Conservation (phyloP, 2,888 invertebrate species). For the Drosophila falleni region DNA sequence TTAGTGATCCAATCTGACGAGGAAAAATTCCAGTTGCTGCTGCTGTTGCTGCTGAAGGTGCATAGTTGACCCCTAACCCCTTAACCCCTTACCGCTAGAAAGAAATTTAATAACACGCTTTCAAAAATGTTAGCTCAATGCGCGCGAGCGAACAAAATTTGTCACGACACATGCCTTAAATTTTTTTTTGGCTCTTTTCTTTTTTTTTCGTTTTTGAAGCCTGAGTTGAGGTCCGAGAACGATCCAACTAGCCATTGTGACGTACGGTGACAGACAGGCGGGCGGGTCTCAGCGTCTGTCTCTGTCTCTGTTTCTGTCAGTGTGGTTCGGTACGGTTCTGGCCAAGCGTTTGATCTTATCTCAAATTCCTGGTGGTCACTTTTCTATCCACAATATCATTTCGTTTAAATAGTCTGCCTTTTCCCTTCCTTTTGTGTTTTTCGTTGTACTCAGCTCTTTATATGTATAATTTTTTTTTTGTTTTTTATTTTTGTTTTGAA, state of each 20-base stretch:
- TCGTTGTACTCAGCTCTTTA: constrained; percentile 21
- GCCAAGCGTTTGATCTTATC: constrained; percentile 80
- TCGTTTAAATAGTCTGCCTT: constrained; percentile 79
- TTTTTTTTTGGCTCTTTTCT: constrained; percentile 40
- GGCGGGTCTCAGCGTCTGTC: constrained; percentile 36
- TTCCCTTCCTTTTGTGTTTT: constrained; percentile 32
- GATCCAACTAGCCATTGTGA: constrained; percentile 62
- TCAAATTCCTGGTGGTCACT: constrained; percentile 83
- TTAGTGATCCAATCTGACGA: constrained; percentile 60
- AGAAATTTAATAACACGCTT: constrained; percentile 80
- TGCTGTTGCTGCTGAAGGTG: constrained; percentile 30
- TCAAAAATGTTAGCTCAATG: constrained; percentile 77
- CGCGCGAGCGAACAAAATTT: constrained; percentile 76
- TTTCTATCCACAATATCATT: constrained; percentile 83
- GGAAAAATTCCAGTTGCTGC: constrained; percentile 45
- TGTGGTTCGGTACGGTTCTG: constrained; percentile 32
- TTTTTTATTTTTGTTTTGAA: constrained; percentile 69
- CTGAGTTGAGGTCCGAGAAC: constrained; percentile 17
- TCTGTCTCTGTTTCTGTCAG: constrained; percentile 29
- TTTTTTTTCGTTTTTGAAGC: neutral
- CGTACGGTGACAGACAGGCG: constrained; percentile 80
- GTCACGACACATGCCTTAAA: constrained; percentile 81
- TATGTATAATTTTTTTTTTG: constrained; percentile 30
- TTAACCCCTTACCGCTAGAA: constrained; percentile 11
- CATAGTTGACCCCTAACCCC: constrained; percentile 22